Base-by-base conservation (phyloP, 1,140 invertebrate genomes). In the Camponotus vicinus region DNA sequence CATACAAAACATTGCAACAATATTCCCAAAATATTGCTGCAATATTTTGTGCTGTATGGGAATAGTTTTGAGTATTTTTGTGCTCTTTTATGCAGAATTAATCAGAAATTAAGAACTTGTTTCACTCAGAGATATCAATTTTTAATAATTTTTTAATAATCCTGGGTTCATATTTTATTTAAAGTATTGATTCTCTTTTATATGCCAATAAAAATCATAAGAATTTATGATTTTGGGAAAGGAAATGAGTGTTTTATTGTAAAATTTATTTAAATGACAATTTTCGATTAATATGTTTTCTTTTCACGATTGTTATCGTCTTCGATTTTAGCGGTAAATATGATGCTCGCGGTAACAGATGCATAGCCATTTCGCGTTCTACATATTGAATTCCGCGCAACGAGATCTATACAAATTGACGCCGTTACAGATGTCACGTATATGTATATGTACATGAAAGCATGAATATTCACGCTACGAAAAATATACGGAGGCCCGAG, bases 391-490 rank as follows among this genome's bases (percentile, higher is more conserved):
- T 79, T 49, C 45, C n/a, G n/a, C n/a, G 45, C 75, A 64, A 59
- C 63, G 34, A 79, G 42, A 63, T 78, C 76, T 78, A 78, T 49
- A 52, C 49, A 66, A 78, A 78, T 66, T 78, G 76, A 78, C 42
- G 61, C 59, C 27, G 76, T 78, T 78, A 78, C 76, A 78, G 61
- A 78, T 61, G 61, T 64, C 63, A 66, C 59, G 32, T 79, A 52
- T 67, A 67, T 49, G 45, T 79, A 79, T 79, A 49, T 64, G 45
- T 79, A 79, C 67, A 49, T 67, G 61, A 27, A 66, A 49, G 7
- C 21, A 79, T 79, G 77, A 67, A 79, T 79, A 79, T 79, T 67
- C 63, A 79, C 76, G n/a, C 57, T 64, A 78, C 32, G 61, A 78
- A 78, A 78, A 61, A 78, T 78, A 78, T 78, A 78, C 42, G 27